Evolutionary conservation across 1,140 invertebrate species (phyloP).

Genomic region (Pseudomyrmex dendroicus): DNA sequence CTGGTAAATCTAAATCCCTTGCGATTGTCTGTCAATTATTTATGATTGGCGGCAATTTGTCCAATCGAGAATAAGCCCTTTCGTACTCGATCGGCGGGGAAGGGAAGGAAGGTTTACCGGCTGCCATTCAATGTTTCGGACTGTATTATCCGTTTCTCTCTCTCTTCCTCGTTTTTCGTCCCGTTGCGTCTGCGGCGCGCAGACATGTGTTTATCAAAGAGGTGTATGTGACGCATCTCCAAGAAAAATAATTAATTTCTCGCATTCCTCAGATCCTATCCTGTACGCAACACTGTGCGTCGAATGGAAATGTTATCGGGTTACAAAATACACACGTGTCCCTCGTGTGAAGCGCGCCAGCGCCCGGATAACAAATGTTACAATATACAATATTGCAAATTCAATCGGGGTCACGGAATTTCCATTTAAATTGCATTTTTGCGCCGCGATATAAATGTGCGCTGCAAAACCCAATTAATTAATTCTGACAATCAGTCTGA

Average conservation of each 20-base stretch:
- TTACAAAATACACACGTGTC: constrained; percentile 4
- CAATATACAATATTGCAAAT: constrained; percentile 48
- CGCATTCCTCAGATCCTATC: constrained; percentile 31
- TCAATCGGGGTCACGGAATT: constrained; percentile 57
- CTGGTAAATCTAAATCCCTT: constrained; percentile 71
- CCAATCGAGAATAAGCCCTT: constrained; percentile 76
- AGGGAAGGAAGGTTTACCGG: constrained; percentile 58
- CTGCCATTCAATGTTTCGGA: constrained; percentile 69
- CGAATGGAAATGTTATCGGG: constrained; percentile 30
- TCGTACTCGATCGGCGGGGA: constrained; percentile 53
- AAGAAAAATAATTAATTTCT: constrained; percentile 44
- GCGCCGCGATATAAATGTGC: constrained; percentile 37
- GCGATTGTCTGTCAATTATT: constrained; percentile 82
- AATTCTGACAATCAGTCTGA: constrained; percentile 52
- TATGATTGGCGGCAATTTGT: constrained; percentile 81
- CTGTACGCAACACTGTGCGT: background rate
- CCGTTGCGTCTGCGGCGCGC: background rate
- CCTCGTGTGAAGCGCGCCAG: constrained; percentile 9
- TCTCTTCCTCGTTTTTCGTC: constrained; percentile 16
- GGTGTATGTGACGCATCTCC: background rate
- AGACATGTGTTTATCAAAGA: constrained; percentile 19
- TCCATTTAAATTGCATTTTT: constrained; percentile 60
- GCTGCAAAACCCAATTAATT: constrained; percentile 51
- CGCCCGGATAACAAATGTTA: constrained; percentile 45
- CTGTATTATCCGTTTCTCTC: constrained; percentile 69